Evolutionary conservation across 1,140 invertebrate genomes (phyloP).

Genomic region (Caenorhabditis briggsae): DNA sequence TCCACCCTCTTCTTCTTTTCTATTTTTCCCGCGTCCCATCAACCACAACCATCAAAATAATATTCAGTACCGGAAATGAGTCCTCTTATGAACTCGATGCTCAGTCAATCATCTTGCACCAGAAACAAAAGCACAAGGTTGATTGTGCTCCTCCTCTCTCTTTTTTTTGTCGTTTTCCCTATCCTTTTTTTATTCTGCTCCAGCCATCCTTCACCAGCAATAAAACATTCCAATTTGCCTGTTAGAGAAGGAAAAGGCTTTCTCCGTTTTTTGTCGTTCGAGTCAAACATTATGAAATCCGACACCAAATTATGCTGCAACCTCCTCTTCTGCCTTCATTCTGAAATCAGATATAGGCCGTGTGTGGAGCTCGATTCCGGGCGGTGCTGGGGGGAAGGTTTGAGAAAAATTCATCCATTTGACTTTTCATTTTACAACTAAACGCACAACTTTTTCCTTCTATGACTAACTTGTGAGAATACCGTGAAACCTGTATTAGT

Average conservation of each 20-base stretch:
- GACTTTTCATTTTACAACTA: too few species aligned
- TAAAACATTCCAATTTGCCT: conserved; percentile 54
- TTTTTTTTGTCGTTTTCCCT: background rate
- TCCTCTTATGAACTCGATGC: conserved; percentile 45
- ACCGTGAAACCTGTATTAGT: too few species aligned
- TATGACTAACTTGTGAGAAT: too few species aligned
- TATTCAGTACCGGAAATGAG: conserved; percentile 45
- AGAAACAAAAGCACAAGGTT: conserved; percentile 15
- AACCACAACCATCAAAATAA: conserved; percentile 8
- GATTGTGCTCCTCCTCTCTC: conserved; percentile 29
- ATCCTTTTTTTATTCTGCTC: background rate
- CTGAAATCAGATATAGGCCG: conserved; percentile 47
- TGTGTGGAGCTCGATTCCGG: conserved; percentile 20
- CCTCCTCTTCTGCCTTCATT: conserved; percentile 45
- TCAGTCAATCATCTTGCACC: conserved; percentile 16
- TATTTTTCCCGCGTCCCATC: background rate
- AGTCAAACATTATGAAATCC: conserved; percentile 55
- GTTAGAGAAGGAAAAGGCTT: background rate
- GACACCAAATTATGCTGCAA: conserved; percentile 54
- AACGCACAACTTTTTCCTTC: too few species aligned
- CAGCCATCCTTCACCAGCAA: conserved; percentile 11
- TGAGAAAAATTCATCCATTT: too few species aligned
- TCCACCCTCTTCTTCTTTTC: background rate
- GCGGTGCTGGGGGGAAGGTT: background rate
- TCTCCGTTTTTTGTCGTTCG: background rate